These are phyloP conservation scores for Thymallus thymallus DNA, from an alignment of 2,113 vertebrate genomes.

Conservation along the genomic window DNA sequence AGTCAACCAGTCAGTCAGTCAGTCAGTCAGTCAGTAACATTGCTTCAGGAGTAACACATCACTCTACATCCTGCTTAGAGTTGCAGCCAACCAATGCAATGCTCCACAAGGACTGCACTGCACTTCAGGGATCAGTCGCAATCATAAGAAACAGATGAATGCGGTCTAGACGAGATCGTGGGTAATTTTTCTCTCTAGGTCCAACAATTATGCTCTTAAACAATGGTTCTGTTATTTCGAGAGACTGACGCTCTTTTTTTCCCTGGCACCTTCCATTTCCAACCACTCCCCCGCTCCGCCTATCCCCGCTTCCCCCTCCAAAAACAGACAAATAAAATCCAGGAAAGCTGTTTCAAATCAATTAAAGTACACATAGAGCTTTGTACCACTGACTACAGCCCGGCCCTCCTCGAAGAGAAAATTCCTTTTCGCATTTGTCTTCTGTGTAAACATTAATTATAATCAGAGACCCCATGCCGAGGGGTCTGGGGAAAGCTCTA, in stretches of 20 bases:
- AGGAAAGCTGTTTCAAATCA: conserved; percentile 70
- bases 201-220: conserved; percentile 29
- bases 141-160: conserved; percentile 34
- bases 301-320: background rate
- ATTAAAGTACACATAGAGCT: conserved; percentile 60
- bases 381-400: conserved; percentile 35
- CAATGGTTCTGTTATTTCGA: conserved; percentile 43
- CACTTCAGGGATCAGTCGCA: background rate
- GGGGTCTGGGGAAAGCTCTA: background rate
- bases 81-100: background rate
- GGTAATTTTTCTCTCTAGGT: background rate
- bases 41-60: conserved; percentile 45
- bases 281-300: conserved; percentile 13
- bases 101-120: background rate
- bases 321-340: conserved; percentile 61
- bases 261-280: background rate
- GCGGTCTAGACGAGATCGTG: conserved; percentile 29
- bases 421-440: conserved; percentile 62
- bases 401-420: conserved; percentile 57
- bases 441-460: conserved; percentile 69
- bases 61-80: conserved; percentile 26
- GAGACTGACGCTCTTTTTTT: conserved; percentile 12
- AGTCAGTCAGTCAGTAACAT: conserved; percentile 2
- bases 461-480: conserved; percentile 44
- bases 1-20: no score